Base-by-base conservation (phyloP, 2,888 invertebrate genomes). In the Agrotis exclamationis region DNA sequence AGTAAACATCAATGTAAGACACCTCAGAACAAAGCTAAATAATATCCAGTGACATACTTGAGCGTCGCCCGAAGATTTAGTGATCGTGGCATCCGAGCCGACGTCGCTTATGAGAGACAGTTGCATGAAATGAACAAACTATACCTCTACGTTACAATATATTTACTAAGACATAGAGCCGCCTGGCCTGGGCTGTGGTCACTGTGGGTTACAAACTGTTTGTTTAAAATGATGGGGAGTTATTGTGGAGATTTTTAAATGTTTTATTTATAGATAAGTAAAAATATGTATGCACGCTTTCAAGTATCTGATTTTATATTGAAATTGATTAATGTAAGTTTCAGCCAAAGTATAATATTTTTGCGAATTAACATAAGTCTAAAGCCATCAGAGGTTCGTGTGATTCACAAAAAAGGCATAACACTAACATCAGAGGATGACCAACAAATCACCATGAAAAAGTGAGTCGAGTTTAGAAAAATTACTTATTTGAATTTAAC, bases 81-180 rank as follows among this genome's bases (percentile, higher is more conserved):
- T 94, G 90, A 93, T 91, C 83, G 94, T 92, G 89, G 93, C 93
- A 91, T 96, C 96, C 94, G 96, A 94, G 85, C 93, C 95, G 91
- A 93, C 93, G 93, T 96, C 96, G 93, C 93, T 95, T 95, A 96
- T 95, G 90, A 96, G 93, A 91, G 96, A 95, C 87, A 96, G 96
- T 95, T 96, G 96, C 96, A 96, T 96, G 96, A 96, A 96, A 96
- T 96, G 95, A 93, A 96, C 96, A 96, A 96, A 96, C 96, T 96
- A 95, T 94, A 93, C 93, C 93, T 92, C 95, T 94, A 94, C 95
- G 94, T 95, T 93, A 94, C 84, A 79, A 83, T 70, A 81, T 84
- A 79, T 72, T 79, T 65, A 73, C 79, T 79, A 79, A 66, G 62
- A 79, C 82, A 82, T 64, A 53, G 28, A 79, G 33, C 64, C 14